Evolutionary conservation across 64 coral and sea anemone genomes (phyloP), one percentile per base, ranked within the genome.

Genomic region (Porites australiensis): DNA sequence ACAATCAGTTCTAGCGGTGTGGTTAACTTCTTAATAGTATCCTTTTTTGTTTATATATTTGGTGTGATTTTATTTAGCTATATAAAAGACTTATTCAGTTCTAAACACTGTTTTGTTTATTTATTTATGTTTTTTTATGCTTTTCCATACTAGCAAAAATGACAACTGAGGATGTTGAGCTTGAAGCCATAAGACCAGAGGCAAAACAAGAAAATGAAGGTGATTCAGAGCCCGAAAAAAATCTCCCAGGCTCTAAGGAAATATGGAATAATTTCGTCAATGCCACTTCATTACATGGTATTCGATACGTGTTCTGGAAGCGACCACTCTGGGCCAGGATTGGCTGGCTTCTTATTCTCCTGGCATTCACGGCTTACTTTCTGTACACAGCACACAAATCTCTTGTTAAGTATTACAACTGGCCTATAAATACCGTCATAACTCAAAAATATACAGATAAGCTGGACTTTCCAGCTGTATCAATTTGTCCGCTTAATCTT

Each of bases 201-300:
- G 50, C 49, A 14, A 18, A 76, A 16, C 73, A 13, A 4, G 73
- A 49, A 3, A 74, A 74, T 15, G 3, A 49, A 5, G 71, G 4
- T 46, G 13, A 44, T 3, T 15, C 44, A 47, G 47, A 50, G 2
- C 12, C 49, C 49, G 43, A 46, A 73, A 46, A 73, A 5, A 18
- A 76, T 16, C 43, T 51, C 18, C 73, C 73, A 14, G 8, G 44
- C 12, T 45, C 48, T 49, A 68, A 9, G 15, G 44, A 50, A 62
- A 74, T 75, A 11, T 91, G 66, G 79, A 51, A 64, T 27, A 58
- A 63, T 14, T 91, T 83, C 45, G 51, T 72, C 3, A 72, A 65
- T 64, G 80, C 71, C 14, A 83, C 89, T 46, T 83, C 89, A 16
- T 67, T 91, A 19, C 89, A 91, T 55, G 89, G 89, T 3, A 70